phyloP scores from a whole-genome alignment of 2,113 vertebrate species.

The Stercorarius parasiticus region DNA sequence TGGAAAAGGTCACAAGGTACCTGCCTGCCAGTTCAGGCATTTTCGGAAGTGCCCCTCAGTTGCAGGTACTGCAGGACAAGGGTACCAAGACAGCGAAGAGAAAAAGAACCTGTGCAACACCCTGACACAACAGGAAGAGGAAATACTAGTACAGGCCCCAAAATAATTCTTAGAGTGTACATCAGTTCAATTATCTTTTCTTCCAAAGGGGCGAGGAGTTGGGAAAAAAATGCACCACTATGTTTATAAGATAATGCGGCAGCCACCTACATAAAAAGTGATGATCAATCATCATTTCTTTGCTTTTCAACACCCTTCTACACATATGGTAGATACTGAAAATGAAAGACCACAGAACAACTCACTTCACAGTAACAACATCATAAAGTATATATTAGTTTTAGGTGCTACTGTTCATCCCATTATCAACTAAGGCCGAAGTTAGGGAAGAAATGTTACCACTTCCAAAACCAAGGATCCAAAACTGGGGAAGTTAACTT shows the following conservation, averaged over 20 bases:
- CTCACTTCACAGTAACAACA: not conserved
- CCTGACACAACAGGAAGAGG: not conserved
- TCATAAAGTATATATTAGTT: not conserved
- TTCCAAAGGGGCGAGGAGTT: accelerated
- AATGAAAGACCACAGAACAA: not conserved
- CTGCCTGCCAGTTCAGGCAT: not conserved
- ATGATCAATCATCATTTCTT: not conserved
- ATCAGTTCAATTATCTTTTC: not conserved
- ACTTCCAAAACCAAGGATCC: not conserved
- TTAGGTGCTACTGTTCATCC: not conserved
- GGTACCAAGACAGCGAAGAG: not conserved
- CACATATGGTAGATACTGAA: not conserved
- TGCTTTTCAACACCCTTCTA: not conserved
- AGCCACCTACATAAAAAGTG: not conserved
- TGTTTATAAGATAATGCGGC: not conserved
- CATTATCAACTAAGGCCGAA: not conserved
- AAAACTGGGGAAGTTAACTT: not conserved
- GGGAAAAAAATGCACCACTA: not conserved
- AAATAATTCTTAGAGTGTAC: not conserved
- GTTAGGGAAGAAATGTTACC: not conserved
- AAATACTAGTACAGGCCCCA: not conserved
- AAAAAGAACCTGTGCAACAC: not conserved
- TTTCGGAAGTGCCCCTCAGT: not conserved
- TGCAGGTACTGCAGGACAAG: not conserved
- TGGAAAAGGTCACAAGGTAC: not conserved